phyloP scores from a whole-genome alignment of 2,888 invertebrate species.

The Apodemia hepburni region DNA sequence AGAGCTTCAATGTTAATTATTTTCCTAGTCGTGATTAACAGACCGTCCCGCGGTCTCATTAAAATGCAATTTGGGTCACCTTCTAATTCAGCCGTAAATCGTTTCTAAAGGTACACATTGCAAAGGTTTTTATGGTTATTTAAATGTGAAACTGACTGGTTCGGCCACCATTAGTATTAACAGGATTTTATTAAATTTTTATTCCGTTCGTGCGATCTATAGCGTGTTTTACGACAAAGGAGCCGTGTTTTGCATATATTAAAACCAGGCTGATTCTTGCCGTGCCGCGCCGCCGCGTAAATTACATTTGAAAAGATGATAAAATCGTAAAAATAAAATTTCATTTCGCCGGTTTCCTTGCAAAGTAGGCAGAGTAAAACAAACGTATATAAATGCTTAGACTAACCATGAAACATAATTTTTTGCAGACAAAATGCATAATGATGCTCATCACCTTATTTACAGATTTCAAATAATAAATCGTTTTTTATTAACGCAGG shows the following conservation, averaged over 20 bases:
- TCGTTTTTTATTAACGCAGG: no score
- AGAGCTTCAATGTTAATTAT: slow-evolving; percentile 28
- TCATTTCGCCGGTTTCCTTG: no score
- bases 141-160: background rate
- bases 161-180: background rate
- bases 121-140: slow-evolving; percentile 9
- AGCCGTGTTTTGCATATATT: background rate
- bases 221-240: background rate
- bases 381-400: no score
- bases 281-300: background rate
- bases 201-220: background rate
- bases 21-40: slow-evolving; percentile 30
- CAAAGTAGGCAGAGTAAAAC: no score
- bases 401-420: no score
- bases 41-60: slow-evolving; percentile 47
- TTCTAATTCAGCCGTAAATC: slow-evolving; percentile 38
- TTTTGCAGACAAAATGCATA: no score
- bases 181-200: background rate
- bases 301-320: background rate
- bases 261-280: background rate
- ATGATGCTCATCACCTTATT: no score
- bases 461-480: no score
- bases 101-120: slow-evolving; percentile 7
- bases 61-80: slow-evolving; percentile 56
- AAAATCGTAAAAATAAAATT: background rate